A percentile compares a stretch with the other conserved stretches of the same genome.
These are phyloP conservation scores for Diabrotica balteata DNA, from an alignment of 2,888 invertebrate species.

Conservation along the genomic window DNA sequence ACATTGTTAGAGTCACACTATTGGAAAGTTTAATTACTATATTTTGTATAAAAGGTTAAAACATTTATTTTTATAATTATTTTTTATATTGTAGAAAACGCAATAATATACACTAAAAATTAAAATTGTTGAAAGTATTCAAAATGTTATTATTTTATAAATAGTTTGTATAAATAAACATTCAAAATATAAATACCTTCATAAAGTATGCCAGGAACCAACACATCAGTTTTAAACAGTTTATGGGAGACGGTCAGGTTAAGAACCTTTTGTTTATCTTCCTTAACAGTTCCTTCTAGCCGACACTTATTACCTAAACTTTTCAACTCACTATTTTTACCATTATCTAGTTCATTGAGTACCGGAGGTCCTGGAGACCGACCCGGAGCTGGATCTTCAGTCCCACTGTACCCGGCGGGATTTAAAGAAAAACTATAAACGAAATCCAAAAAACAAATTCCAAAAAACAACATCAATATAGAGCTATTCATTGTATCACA, in stretches of 20 bases:
- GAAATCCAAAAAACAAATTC: slow-evolving; percentile 21
- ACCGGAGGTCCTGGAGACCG: slow-evolving; percentile 70
- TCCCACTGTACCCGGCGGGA: slow-evolving; percentile 13
- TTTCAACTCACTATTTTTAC: slow-evolving; percentile 10
- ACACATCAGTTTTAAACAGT: slow-evolving; percentile 62
- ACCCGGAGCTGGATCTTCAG: slow-evolving; percentile 72
- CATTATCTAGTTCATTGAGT: slow-evolving; percentile 16
- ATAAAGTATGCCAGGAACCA: slow-evolving; percentile 65
- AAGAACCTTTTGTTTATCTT: slow-evolving; percentile 59
- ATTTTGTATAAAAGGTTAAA: no score
- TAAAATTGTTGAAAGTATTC: no score
- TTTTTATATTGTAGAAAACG: no score
- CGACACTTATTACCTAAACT: slow-evolving; percentile 16
- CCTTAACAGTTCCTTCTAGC: slow-evolving; percentile 28
- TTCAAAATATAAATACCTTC: slow-evolving; percentile 59
- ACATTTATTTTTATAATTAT: no score
- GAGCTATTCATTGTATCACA: slow-evolving; percentile 26
- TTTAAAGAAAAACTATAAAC: slow-evolving; percentile 20
- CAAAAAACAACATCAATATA: slow-evolving; percentile 16
- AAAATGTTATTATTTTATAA: no score
- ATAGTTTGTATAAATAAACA: no score
- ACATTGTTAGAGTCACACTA: no score
- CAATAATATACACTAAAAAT: no score
- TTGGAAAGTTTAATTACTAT: no score
- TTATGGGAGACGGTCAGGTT: slow-evolving; percentile 64